A percentile compares a stretch with the other conserved stretches of the same genome.
Evolutionary conservation across 1,140 invertebrate genomes (phyloP).

Genomic region (Coenobita brevimanus): DNA sequence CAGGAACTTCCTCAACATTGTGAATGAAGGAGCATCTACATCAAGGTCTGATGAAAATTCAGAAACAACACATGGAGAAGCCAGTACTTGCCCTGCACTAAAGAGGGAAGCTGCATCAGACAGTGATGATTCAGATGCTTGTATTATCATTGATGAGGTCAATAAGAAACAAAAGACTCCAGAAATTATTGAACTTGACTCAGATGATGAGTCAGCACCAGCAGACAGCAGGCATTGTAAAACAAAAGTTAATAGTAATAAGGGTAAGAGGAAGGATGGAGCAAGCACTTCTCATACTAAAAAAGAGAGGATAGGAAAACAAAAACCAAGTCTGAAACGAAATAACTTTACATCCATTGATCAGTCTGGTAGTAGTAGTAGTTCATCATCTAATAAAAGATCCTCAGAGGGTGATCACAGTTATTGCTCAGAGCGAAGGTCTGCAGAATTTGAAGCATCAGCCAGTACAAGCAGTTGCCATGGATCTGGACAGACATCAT

Average conservation of each 20-base stretch:
- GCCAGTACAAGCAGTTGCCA: neutral
- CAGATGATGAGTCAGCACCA: slow-evolving; percentile 30
- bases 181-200: slow-evolving; percentile 43
- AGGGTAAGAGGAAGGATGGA: neutral
- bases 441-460: neutral
- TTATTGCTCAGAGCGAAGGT: slow-evolving; percentile 23
- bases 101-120: slow-evolving; percentile 37
- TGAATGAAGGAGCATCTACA: slow-evolving; percentile 51
- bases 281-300: neutral
- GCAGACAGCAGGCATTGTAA: slow-evolving; percentile 23
- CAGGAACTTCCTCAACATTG: slow-evolving; percentile 30
- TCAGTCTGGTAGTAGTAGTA: neutral
- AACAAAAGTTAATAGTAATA: slow-evolving; percentile 27
- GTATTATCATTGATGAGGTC: slow-evolving; percentile 54
- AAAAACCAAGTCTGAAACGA: slow-evolving; percentile 24
- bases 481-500: neutral
- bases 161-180: slow-evolving; percentile 34
- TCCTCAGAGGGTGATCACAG: slow-evolving; percentile 32
- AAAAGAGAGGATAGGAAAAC: neutral
- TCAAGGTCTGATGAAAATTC: slow-evolving; percentile 25
- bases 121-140: slow-evolving; percentile 44
- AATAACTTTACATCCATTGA: slow-evolving; percentile 6
- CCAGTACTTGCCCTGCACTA: neutral
- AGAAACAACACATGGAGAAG: neutral
- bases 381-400: neutral